Evolutionary conservation across 2,113 vertebrate species (phyloP), one percentile per base, ranked within the genome.

Genomic region (Tachysurus fulvidraco): DNA sequence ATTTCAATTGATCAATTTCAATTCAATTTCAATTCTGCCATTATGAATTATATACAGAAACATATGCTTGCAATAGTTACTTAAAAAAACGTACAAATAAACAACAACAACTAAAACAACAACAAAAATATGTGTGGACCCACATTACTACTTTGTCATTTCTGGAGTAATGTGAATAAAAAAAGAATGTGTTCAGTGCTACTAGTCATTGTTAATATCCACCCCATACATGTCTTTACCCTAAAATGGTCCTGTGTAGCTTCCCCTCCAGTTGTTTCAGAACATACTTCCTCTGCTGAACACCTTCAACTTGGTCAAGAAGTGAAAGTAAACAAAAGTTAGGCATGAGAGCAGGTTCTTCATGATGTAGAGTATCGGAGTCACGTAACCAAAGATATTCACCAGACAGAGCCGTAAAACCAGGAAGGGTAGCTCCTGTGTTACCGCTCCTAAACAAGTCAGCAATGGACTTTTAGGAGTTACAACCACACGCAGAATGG

Each of bases 341-440:
- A 95, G 36, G 21, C 90, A 91, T 64, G 95, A 94, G 3, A 97
- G 89, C 5, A 93, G 2, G 71, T 97, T 97, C 87, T 97, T 97
- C 82, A 95, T 62, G 1, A 92, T 91, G 73, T 95, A 96, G 54
- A 96, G 74, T 8, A 96, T 3, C 0, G 96, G 96, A 1, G 96
- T 96, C 65, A 96, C 88, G 0, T 88, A 94, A 36, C 95, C 95
- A 83, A 95, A 93, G 60, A 41, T 87, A 1, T 25, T 89, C 23
- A 95, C 88, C 65, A 97, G 93, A 86, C 92, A 88, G 0, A 96
- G 86, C 30, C 96, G 91, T 2, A 96, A 13, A 36, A 96, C 65
- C 6, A 95, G 79, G 85, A 96, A 97, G 14, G 96, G 96, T 8
- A 96, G 12, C 77, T 97, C 96, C 90, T 97, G 96, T 41, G 95